A percentile compares a stretch with the other conserved stretches of the same genome.
Conservation (phyloP, 2,888 invertebrate genomes). For the Teleiodes luculella region DNA sequence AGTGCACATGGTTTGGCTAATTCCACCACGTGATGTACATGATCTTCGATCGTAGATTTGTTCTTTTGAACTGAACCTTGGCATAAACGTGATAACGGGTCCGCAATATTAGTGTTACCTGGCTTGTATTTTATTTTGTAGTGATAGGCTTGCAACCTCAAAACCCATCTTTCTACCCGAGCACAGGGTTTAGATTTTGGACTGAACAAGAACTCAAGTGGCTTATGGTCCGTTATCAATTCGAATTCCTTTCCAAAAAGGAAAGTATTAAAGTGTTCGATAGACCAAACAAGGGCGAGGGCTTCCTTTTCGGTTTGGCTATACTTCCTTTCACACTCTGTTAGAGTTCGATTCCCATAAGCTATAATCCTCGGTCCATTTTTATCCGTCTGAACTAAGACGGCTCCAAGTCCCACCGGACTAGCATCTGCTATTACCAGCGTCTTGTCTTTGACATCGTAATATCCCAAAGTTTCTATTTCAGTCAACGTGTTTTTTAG, state of each 20-base stretch:
- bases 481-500: slow-evolving; percentile 19
- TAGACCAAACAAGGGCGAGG: slow-evolving; percentile 16
- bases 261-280: slow-evolving; percentile 16
- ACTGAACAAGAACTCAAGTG: slow-evolving; percentile 7
- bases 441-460: slow-evolving; percentile 11
- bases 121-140: slow-evolving; percentile 14
- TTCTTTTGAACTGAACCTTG: not conserved
- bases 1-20: not conserved
- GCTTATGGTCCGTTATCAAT: slow-evolving; percentile 5
- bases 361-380: slow-evolving; percentile 18
- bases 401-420: slow-evolving; percentile 13
- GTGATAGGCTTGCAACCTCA: slow-evolving; percentile 13
- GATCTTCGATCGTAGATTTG: not conserved
- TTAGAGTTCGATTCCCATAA: slow-evolving; percentile 15
- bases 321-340: slow-evolving; percentile 14
- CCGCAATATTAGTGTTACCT: slow-evolving; percentile 11
- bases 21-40: not conserved
- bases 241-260: slow-evolving; percentile 22
- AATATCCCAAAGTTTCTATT: not conserved
- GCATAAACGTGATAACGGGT: slow-evolving; percentile 4
- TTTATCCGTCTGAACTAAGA: slow-evolving; percentile 7
- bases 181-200: slow-evolving; percentile 18
- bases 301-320: slow-evolving; percentile 17
- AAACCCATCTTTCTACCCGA: slow-evolving; percentile 17
- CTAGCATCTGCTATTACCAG: slow-evolving; percentile 14